Conservation (phyloP, 2,888 invertebrate species). For the Salpingus planirostris region DNA sequence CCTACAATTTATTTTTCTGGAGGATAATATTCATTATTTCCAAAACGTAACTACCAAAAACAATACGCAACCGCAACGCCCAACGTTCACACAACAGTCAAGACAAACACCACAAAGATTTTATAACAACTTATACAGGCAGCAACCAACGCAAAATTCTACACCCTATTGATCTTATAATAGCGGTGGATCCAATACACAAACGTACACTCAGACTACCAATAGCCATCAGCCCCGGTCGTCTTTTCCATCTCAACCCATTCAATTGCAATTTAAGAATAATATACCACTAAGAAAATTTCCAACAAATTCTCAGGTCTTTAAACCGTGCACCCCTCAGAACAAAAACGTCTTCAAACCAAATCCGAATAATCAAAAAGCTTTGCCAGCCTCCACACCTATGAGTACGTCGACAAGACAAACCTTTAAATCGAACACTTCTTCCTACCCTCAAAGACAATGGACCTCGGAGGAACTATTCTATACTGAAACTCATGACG, state of each 20-base stretch:
- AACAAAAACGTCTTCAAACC: not conserved
- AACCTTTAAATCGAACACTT: too few relatives aligned
- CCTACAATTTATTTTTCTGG: slow-evolving; percentile 8
- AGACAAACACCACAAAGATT: too few relatives aligned
- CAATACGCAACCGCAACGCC: not conserved
- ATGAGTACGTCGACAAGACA: not conserved
- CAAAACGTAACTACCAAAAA: slow-evolving; percentile 5
- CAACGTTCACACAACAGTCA: too few relatives aligned
- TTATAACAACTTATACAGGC: too few relatives aligned
- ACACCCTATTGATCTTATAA: too few relatives aligned
- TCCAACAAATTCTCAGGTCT: not conserved
- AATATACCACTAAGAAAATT: not conserved
- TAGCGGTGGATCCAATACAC: too few relatives aligned
- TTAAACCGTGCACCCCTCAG: too few relatives aligned
- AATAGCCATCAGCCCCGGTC: not conserved
- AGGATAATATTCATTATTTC: slow-evolving; percentile 8
- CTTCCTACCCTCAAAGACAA: too few relatives aligned
- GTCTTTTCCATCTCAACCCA: not conserved
- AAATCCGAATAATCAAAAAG: not conserved
- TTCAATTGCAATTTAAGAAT: not conserved
- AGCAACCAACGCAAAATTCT: too few relatives aligned
- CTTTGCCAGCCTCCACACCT: not conserved
- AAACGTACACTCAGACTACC: not conserved
- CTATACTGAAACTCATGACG: not conserved
- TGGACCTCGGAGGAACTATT: not conserved